Evolutionary conservation across 2,888 invertebrate genomes (phyloP).

Genomic region (Spisula solida): DNA sequence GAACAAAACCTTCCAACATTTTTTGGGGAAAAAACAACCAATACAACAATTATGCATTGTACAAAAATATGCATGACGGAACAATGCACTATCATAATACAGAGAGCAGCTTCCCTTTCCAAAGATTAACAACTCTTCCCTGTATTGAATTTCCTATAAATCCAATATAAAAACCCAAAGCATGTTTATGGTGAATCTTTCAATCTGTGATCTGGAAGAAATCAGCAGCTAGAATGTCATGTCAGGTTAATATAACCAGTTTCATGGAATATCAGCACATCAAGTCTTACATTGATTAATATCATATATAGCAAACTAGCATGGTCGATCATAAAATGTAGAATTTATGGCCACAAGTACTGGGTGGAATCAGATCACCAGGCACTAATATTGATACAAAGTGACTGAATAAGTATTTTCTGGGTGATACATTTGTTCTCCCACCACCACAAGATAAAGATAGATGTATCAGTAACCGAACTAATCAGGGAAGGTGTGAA

Average conservation of each 20-base stretch:
- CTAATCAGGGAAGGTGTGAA: no score
- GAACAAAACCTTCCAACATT: no score
- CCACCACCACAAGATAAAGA: background rate
- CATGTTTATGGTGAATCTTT: conserved; percentile 19
- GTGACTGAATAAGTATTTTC: background rate
- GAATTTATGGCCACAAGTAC: conserved; percentile 12
- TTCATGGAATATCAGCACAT: background rate
- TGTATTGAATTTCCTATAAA: conserved; percentile 6
- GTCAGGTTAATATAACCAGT: background rate
- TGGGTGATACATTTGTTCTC: background rate
- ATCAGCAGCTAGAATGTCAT: background rate
- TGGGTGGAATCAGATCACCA: background rate
- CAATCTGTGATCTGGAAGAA: conserved; percentile 8
- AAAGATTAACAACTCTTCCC: background rate
- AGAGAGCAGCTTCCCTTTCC: background rate
- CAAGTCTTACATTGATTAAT: background rate
- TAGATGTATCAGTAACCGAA: background rate
- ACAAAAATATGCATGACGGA: no score
- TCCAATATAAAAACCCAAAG: conserved; percentile 1
- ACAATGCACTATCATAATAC: background rate
- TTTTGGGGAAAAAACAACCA: background rate
- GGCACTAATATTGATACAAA: background rate
- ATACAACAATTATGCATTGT: no score
- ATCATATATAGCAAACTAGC: conserved; percentile 1
- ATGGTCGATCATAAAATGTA: background rate